Conservation (phyloP, 2,113 vertebrate genomes). For the Parus major region DNA sequence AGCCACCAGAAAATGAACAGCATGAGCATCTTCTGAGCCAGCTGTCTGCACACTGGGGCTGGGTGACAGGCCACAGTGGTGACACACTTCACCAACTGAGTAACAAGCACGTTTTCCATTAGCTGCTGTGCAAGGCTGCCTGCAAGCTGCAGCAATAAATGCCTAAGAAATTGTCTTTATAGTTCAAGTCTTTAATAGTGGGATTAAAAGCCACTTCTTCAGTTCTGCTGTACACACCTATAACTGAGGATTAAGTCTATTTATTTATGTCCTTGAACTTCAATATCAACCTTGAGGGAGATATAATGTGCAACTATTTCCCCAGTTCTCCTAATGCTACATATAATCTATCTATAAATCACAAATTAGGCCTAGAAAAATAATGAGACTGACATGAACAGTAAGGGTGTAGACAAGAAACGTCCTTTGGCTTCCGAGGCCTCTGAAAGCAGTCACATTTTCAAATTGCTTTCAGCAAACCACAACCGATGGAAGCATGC, state of each 20-base stretch:
- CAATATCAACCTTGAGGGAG: not conserved
- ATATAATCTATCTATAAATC: rapidly evolving
- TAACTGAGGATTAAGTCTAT: not conserved
- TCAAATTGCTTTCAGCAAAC: not conserved
- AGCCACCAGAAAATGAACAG: not conserved
- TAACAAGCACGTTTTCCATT: not conserved
- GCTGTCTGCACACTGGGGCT: no score
- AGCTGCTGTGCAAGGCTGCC: not conserved
- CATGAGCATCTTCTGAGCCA: not conserved
- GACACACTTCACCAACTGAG: rapidly evolving
- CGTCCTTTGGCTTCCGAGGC: not conserved
- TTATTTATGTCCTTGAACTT: not conserved
- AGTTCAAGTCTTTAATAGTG: not conserved
- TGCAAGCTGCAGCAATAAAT: not conserved
- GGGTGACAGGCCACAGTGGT: not conserved
- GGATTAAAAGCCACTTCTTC: not conserved
- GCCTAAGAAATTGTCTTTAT: not conserved
- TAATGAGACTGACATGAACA: not conserved
- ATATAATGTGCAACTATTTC: rapidly evolving
- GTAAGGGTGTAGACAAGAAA: not conserved
- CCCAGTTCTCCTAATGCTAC: not conserved
- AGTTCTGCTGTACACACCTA: not conserved
- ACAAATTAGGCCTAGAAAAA: not conserved
- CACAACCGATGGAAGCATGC: rapidly evolving
- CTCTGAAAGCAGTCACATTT: not conserved